Conservation (phyloP, 2,888 invertebrate species). For the Ormia ochracea region DNA sequence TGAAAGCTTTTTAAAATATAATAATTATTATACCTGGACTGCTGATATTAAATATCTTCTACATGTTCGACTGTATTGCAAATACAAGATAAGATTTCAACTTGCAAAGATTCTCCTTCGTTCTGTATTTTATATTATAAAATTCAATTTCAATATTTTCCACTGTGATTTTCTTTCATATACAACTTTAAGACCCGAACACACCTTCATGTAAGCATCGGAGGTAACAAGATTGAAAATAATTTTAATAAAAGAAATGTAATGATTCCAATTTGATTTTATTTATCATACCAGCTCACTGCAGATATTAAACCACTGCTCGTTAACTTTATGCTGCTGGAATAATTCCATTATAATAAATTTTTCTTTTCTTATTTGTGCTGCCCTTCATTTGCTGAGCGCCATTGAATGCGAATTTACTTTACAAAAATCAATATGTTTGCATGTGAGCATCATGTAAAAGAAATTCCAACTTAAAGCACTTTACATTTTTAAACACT, state of each 20-base stretch:
- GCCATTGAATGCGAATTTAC: constrained; percentile 32
- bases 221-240: constrained; percentile 26
- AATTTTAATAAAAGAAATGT: constrained; percentile 31
- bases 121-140: too few relatives aligned
- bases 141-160: neutral
- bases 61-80: too few relatives aligned
- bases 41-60: too few relatives aligned
- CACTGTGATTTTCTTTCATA: neutral
- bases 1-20: too few relatives aligned
- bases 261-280: constrained; percentile 52
- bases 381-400: neutral
- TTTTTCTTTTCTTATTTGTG: constrained; percentile 15
- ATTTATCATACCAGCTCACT: constrained; percentile 36
- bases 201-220: neutral
- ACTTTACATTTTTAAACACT: constrained; percentile 28
- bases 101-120: too few relatives aligned
- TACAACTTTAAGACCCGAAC: too few relatives aligned
- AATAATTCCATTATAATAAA: constrained; percentile 51
- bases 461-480: constrained; percentile 18
- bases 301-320: constrained; percentile 34
- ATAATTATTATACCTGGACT: too few relatives aligned
- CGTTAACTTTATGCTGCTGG: constrained; percentile 42
- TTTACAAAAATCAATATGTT: constrained; percentile 44
- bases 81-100: too few relatives aligned
- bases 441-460: neutral